Percentiles rank a stretch among this genome's conserved stretches.
Evolutionary conservation across 92 coral and sea anemone genomes (phyloP).

Genomic region (Umimayanthus kanabou): DNA sequence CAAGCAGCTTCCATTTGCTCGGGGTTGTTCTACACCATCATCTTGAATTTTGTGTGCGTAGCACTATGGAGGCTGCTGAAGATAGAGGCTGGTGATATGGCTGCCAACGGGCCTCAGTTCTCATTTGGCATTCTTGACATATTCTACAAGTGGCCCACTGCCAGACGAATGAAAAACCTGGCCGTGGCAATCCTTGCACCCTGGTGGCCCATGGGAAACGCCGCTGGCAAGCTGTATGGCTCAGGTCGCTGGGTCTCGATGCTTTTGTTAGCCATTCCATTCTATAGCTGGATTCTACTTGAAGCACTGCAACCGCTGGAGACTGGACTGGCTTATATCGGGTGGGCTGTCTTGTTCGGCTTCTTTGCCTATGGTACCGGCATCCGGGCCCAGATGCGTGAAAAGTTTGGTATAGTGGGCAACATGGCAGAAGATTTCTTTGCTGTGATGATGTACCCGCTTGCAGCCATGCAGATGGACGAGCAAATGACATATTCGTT

Average conservation of each 20-base stretch:
- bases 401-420: constrained; percentile 70
- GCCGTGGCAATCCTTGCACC: constrained; percentile 67
- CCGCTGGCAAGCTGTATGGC: constrained; percentile 58
- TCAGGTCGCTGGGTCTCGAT: constrained; percentile 45
- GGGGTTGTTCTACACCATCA: constrained; percentile 70
- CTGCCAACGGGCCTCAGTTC: constrained; percentile 69
- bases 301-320: constrained; percentile 51
- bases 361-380: constrained; percentile 48
- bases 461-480: constrained; percentile 54
- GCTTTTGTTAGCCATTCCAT: constrained; percentile 63
- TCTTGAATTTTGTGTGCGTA: constrained; percentile 75
- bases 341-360: constrained; percentile 58
- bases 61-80: constrained; percentile 77
- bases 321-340: constrained; percentile 59
- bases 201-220: constrained; percentile 11
- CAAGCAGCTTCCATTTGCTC: constrained; percentile 71
- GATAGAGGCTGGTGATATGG: constrained; percentile 70
- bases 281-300: constrained; percentile 68
- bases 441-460: constrained; percentile 51
- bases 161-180: constrained; percentile 33
- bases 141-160: constrained; percentile 44
- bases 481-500: too few species aligned
- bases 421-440: constrained; percentile 77
- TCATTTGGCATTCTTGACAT: constrained; percentile 57
- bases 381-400: constrained; percentile 67